A percentile compares a stretch with the other conserved stretches of the same genome.
These are phyloP conservation scores for Euplagia quadripunctaria DNA, from an alignment of 2,888 invertebrate genomes.

Conservation along the genomic window DNA sequence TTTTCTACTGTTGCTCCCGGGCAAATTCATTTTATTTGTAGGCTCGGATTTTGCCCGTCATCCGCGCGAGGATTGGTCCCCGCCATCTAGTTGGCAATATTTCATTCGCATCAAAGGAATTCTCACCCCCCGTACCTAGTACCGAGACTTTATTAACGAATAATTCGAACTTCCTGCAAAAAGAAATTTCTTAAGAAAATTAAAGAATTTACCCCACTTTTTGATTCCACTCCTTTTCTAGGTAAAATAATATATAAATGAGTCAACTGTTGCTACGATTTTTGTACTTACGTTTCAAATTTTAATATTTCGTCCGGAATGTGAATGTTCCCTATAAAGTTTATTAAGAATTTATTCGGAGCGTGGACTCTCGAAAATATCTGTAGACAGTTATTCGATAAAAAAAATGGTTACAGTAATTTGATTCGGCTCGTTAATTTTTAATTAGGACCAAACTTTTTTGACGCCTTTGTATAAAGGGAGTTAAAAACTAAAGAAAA, in stretches of 20 bases:
- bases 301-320: conserved; percentile 61
- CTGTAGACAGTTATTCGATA: conserved; percentile 49
- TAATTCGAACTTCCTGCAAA: conserved; percentile 73
- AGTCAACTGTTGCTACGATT: conserved; percentile 63
- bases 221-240: conserved; percentile 66
- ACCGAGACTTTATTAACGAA: conserved; percentile 79
- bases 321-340: conserved; percentile 56
- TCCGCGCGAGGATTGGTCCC: conserved; percentile 68
- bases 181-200: conserved; percentile 79
- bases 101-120: conserved; percentile 84
- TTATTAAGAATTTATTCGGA: conserved; percentile 65
- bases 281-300: conserved; percentile 53
- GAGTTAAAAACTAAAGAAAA: conserved; percentile 18
- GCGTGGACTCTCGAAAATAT: conserved; percentile 39
- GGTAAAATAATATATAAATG: conserved; percentile 70
- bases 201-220: conserved; percentile 74
- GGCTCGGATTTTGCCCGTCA: conserved; percentile 81
- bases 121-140: conserved; percentile 58
- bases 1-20: conserved; percentile 86
- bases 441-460: conserved; percentile 43
- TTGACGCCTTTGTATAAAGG: conserved; percentile 36
- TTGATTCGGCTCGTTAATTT: conserved; percentile 48
- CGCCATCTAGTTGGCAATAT: conserved; percentile 75
- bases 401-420: conserved; percentile 47
- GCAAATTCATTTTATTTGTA: conserved; percentile 85